phyloP scores from a whole-genome alignment of 2,797 vertebrate species.

The Enteromius unitaeniatus region DNA sequence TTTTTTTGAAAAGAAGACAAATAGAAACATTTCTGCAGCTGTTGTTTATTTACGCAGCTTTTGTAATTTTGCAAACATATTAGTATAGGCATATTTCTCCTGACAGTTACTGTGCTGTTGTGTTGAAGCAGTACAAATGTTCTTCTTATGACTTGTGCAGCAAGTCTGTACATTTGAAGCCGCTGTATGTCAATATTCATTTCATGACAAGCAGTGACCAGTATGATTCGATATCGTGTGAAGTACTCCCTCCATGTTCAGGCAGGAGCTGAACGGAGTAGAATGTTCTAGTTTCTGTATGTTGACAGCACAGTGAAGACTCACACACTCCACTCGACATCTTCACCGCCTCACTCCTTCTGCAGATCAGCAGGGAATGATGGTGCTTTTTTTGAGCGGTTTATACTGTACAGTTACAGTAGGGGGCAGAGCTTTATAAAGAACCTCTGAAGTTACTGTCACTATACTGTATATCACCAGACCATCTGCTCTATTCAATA shows the following conservation, averaged over 20 bases:
- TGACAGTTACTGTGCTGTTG: not conserved
- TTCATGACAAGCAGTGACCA: not conserved
- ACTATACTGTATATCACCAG: not conserved
- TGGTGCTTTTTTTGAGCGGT: not conserved
- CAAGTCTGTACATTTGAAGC: not conserved
- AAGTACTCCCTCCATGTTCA: not conserved
- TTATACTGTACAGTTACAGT: conserved; percentile 10
- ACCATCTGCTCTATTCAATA: not conserved
- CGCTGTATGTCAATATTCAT: not conserved
- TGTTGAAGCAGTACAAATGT: not conserved
- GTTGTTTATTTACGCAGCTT: not conserved
- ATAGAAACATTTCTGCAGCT: not conserved
- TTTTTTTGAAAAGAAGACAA: not conserved
- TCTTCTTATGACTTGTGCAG: not conserved
- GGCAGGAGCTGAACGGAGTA: not conserved
- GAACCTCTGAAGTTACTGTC: not conserved
- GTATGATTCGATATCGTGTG: not conserved
- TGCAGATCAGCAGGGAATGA: conserved; percentile 1
- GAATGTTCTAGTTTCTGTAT: not conserved
- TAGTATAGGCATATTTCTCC: not conserved
- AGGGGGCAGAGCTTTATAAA: conserved; percentile 16
- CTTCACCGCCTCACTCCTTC: not conserved
- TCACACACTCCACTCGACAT: not conserved
- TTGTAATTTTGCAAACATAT: not conserved
- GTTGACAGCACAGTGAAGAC: not conserved